phyloP scores from a whole-genome alignment of 2,113 vertebrate genomes.

The Dunckerocampus dactyliophorus region DNA sequence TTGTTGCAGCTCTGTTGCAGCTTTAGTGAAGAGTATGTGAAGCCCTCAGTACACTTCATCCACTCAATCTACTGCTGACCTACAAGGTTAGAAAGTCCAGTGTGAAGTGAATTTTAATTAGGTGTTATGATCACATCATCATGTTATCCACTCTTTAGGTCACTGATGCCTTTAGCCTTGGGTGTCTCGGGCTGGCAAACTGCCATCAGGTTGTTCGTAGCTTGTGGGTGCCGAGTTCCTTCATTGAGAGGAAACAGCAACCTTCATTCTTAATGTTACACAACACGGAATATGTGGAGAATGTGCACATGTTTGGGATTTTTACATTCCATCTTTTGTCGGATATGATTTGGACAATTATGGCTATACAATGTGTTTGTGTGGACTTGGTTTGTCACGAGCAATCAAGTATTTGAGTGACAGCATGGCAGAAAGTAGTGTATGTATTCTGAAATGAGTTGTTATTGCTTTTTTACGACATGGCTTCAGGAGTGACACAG shows the following conservation, averaged over 20 bases:
- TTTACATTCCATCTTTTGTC: too few relatives aligned
- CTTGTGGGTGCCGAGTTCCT: constrained; percentile 4
- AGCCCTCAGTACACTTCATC: constrained; percentile 1
- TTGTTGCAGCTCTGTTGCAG: too few relatives aligned
- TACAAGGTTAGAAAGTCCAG: constrained; percentile 27
- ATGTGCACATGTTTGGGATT: too few relatives aligned
- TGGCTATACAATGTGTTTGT: neutral
- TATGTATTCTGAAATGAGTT: constrained; percentile 9
- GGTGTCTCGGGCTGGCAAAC: constrained; percentile 19
- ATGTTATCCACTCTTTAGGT: constrained; percentile 35
- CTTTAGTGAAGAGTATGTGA: neutral
- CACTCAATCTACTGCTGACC: constrained; percentile 4
- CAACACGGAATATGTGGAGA: neutral
- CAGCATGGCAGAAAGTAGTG: neutral
- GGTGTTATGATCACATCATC: constrained; percentile 30
- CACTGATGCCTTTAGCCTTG: constrained; percentile 29
- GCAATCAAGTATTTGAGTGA: constrained; percentile 10
- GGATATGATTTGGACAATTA: neutral
- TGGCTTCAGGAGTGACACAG: constrained; percentile 35
- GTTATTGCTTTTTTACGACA: constrained; percentile 51
- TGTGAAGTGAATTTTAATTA: constrained; percentile 36
- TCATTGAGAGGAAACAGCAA: constrained; percentile 17
- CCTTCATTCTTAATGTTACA: neutral
- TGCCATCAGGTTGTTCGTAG: constrained; percentile 29
- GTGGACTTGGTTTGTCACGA: neutral